A percentile compares a stretch with the other conserved stretches of the same genome.
Evolutionary conservation across 2,888 invertebrate species (phyloP).

Genomic region (Gasteruption jaculator): DNA sequence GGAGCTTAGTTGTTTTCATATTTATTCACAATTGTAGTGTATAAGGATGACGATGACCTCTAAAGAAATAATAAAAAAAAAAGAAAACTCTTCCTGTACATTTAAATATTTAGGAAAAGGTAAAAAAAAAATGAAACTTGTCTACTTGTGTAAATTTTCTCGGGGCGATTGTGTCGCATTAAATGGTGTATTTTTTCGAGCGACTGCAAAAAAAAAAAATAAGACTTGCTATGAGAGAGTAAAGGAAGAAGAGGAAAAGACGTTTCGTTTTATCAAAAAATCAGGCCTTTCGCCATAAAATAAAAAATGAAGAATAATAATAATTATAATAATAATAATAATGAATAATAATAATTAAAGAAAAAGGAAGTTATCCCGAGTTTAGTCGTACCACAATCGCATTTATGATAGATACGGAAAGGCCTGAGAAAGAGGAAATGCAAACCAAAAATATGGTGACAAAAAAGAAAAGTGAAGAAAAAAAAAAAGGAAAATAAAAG

Average conservation of each 20-base stretch:
- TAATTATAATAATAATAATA: slow-evolving; percentile 12
- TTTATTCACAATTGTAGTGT: too few species aligned
- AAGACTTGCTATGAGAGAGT: too few species aligned
- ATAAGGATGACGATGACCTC: too few species aligned
- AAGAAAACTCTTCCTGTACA: slow-evolving; percentile 48
- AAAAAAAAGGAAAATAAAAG: slow-evolving; percentile 16
- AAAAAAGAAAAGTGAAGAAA: slow-evolving; percentile 4
- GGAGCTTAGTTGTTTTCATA: too few species aligned
- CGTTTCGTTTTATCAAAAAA: too few species aligned
- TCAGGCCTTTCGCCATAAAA: too few species aligned
- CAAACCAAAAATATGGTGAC: slow-evolving; percentile 8
- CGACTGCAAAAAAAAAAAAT: slow-evolving; percentile 25
- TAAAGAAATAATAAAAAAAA: too few species aligned
- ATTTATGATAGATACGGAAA: slow-evolving; percentile 40
- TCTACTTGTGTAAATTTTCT: slow-evolving; percentile 26
- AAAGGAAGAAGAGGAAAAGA: too few species aligned
- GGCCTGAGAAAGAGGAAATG: too few species aligned
- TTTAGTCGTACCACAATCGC: slow-evolving; percentile 50
- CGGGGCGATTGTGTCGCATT: slow-evolving; percentile 12
- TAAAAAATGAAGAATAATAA: too few species aligned
- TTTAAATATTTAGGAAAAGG: slow-evolving; percentile 27
- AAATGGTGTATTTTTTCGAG: slow-evolving; percentile 39
- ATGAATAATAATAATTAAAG: slow-evolving; percentile 13
- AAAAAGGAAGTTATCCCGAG: too few species aligned
- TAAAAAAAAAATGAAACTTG: slow-evolving; percentile 16